Conservation (phyloP, 2,888 invertebrate genomes). For the Amphipoea oculea region DNA sequence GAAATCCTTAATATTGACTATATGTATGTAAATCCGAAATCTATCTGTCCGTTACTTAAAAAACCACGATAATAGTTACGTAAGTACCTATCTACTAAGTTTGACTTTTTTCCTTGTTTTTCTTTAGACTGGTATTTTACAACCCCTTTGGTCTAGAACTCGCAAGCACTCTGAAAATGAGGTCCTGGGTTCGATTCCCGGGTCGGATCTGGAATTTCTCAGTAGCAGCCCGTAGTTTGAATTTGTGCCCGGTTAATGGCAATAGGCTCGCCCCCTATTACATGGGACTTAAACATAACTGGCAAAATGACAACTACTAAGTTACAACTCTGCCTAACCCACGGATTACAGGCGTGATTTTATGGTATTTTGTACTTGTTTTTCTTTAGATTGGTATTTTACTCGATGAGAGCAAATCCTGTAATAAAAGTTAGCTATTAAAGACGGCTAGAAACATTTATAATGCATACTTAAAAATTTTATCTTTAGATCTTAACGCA, state of each 20-base stretch:
- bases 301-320: neutral
- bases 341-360: neutral
- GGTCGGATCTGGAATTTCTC: neutral
- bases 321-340: neutral
- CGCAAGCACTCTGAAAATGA: neutral
- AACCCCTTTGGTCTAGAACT: neutral
- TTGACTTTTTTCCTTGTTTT: neutral
- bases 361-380: neutral
- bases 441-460: slow-evolving; percentile 39
- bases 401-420: slow-evolving; percentile 4
- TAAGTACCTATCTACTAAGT: neutral
- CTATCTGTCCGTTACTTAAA: slow-evolving; percentile 4
- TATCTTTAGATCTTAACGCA: slow-evolving; percentile 54
- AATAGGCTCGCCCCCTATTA: no score
- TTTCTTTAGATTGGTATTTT: neutral
- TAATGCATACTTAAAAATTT: slow-evolving; percentile 54
- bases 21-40: slow-evolving; percentile 36
- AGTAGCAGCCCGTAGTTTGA: no score
- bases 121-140: neutral
- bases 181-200: neutral
- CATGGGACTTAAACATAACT: neutral
- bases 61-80: neutral
- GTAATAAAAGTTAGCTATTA: slow-evolving; percentile 37
- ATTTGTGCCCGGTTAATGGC: no score
- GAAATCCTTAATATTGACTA: slow-evolving; percentile 27